Evolutionary conservation across 2,888 invertebrate species (phyloP), one percentile per base, ranked within the genome.

Genomic region (Athrips mouffetella): DNA sequence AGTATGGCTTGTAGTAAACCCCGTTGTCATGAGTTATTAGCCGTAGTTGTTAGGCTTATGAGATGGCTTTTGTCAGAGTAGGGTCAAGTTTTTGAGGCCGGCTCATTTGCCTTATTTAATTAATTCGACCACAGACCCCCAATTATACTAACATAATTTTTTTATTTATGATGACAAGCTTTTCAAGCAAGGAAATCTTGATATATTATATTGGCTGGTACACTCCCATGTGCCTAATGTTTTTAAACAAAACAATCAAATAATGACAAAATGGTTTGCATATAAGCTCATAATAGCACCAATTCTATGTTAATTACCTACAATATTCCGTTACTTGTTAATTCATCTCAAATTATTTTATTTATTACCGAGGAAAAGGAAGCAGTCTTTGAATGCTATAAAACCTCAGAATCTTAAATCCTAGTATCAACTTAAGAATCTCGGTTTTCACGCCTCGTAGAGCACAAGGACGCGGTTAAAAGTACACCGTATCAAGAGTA

Each of bases 1-100:
- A 73, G 49, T 59, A 47, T 37, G 8, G 37, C 8, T 18, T 15
- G n/a, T 5, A 33, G 8, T 8, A 33, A 11, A 5, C 5, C 4
- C 33, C n/a, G 33, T 8, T 33, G 13, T n/a, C 10, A 25, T 25
- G 27, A 10, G 27, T 25, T n/a, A n/a, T n/a, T n/a, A n/a, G n/a
- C n/a, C n/a, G n/a, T n/a, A n/a, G n/a, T n/a, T n/a, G n/a, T n/a
- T n/a, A n/a, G n/a, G n/a, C n/a, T n/a, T n/a, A n/a, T n/a, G n/a
- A n/a, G n/a, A n/a, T n/a, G n/a, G n/a, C n/a, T n/a, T n/a, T n/a
- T n/a, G n/a, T n/a, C n/a, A n/a, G n/a, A n/a, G n/a, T n/a, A n/a
- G n/a, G n/a, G n/a, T n/a, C n/a, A n/a, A n/a, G n/a, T n/a, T n/a
- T n/a, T n/a, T n/a, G n/a, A n/a, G n/a, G n/a, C n/a, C n/a, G n/a